Evolutionary conservation across 2,113 vertebrate species (phyloP), one percentile per base, ranked within the genome.

Genomic region (Rhea pennata): DNA sequence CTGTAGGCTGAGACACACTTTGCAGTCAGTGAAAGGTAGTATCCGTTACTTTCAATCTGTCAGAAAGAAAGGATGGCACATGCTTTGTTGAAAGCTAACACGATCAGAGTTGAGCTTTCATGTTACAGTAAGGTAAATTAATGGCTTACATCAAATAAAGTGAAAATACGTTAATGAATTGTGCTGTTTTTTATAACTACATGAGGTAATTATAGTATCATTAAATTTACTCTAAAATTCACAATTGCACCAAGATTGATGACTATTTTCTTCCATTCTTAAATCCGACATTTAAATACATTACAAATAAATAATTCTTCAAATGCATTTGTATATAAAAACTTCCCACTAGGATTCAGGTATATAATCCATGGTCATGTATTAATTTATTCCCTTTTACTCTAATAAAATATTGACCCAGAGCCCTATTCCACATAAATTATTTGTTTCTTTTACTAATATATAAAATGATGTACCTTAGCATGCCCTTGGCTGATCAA

Each of bases 401-500:
- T 88, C 80, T 26, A 48, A 91, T 82, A 81, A 64, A 91, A 58
- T 81, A 61, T 67, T 70, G 94, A 92, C 97, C 96, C 97, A 96
- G 92, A 95, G 92, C 92, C 95, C 94, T 91, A 85, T 51, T 78
- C 48, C 84, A 72, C 13, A 84, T 87, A 11, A 96, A 95, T 85
- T 9, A 90, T 86, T 83, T 91, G 87, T 83, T 94, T 84, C 87
- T 62, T 72, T 53, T 80, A 73, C 89, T 15, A 58, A 36, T 20
- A 76, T 31, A 69, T 12, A 65, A 95, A 87, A 90, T 77, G 81
- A 17, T 80, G 86, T 96, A 95, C 97, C 96, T 96, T 7, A 61
- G 64, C 33, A 70, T 71, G 91, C 96, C 97, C 96, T 97, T 93
- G 97, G 73, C 96, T 88, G 65, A 74, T 92, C 29, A 46, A 79